A percentile compares a stretch with the other conserved stretches of the same genome.
These are phyloP conservation scores for Stenotaenia linearis DNA, from an alignment of 2,888 invertebrate genomes.

Conservation along the genomic window DNA sequence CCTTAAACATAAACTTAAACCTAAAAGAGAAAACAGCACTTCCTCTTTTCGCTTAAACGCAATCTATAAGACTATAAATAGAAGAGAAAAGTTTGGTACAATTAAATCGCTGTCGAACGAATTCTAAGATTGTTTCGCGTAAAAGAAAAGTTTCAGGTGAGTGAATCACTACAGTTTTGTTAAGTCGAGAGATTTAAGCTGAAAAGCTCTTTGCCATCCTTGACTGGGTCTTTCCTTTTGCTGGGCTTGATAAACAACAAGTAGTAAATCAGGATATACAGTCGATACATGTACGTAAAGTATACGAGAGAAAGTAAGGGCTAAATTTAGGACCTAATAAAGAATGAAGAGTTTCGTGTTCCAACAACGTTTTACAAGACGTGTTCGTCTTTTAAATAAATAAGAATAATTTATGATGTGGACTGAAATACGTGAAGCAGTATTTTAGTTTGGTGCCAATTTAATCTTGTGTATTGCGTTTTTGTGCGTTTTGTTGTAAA, in stretches of 20 bases:
- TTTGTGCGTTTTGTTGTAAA: too few relatives aligned
- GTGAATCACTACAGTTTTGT: not conserved
- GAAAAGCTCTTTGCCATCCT: constrained; percentile 5
- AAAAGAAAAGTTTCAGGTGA: not conserved
- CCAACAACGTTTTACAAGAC: not conserved
- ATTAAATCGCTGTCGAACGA: not conserved
- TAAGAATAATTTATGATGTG: not conserved
- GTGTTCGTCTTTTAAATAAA: not conserved
- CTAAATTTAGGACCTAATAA: not conserved
- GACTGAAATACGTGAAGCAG: too few relatives aligned
- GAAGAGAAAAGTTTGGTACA: not conserved
- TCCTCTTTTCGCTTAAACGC: too few relatives aligned
- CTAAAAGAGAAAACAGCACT: not conserved
- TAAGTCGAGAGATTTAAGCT: not conserved
- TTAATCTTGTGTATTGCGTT: too few relatives aligned
- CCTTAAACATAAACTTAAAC: too few relatives aligned
- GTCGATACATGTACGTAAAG: not conserved
- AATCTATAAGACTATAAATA: not conserved
- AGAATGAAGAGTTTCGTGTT: not conserved
- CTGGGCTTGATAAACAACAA: not conserved
- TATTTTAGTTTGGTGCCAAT: too few relatives aligned
- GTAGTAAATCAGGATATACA: not conserved
- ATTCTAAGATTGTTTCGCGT: not conserved
- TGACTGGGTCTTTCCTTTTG: not conserved
- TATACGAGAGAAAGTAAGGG: not conserved